Evolutionary conservation across 1,140 invertebrate genomes (phyloP).

Genomic region (Aradophagus sp.): DNA sequence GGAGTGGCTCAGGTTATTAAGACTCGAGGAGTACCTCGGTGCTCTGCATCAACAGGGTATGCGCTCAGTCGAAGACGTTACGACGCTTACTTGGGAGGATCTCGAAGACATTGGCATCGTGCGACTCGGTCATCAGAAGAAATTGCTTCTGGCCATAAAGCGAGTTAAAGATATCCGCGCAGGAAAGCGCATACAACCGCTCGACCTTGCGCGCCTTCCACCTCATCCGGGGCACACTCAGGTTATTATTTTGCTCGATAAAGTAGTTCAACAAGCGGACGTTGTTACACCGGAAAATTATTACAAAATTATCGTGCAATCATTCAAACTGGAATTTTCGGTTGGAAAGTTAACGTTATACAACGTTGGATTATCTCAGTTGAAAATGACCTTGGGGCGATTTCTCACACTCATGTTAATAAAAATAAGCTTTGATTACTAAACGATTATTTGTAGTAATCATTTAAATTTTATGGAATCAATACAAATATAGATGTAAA

Average conservation of each 20-base stretch:
- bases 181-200: slow-evolving; percentile 84
- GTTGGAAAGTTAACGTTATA: no score
- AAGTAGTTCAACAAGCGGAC: no score
- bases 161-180: slow-evolving; percentile 94
- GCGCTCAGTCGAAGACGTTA: slow-evolving; percentile 92
- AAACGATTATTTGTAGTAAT: no score
- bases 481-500: no score
- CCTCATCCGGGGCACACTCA: slow-evolving; percentile 75
- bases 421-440: no score
- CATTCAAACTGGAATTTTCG: no score
- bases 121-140: slow-evolving; percentile 97
- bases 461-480: no score
- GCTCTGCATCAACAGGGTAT: slow-evolving; percentile 94
- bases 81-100: slow-evolving; percentile 98
- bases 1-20: slow-evolving; percentile 93
- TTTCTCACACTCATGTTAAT: no score
- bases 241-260: slow-evolving; percentile 62
- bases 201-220: slow-evolving; percentile 78
- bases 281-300: no score
- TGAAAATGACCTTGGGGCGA: no score
- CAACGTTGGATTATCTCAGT: no score
- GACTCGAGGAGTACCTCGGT: slow-evolving; percentile 93
- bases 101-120: slow-evolving; percentile 98
- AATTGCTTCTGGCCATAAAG: slow-evolving; percentile 97
- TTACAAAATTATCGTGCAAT: no score